These are phyloP conservation scores for Ceryle rudis DNA, from an alignment of 2,797 vertebrate genomes.

Conservation along the genomic window DNA sequence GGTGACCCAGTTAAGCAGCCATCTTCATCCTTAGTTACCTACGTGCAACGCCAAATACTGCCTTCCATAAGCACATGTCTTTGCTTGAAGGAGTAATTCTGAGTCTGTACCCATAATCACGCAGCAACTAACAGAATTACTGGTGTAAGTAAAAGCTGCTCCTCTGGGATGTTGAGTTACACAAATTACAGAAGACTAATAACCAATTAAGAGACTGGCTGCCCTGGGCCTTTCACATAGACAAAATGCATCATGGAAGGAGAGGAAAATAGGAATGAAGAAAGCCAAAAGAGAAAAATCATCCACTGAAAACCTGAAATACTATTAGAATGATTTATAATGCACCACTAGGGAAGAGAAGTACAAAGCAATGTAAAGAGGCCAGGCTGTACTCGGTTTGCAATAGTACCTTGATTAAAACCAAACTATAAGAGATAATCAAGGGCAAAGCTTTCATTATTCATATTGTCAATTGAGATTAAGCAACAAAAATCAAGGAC, in stretches of 20 bases:
- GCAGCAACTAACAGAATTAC: not conserved
- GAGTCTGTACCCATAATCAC: accelerated
- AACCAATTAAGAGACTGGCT: conserved; percentile 9
- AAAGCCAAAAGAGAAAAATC: conserved; percentile 8
- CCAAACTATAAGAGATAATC: conserved; percentile 9
- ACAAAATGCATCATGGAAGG: not conserved
- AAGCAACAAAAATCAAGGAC: conserved; percentile 35
- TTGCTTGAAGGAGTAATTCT: not conserved
- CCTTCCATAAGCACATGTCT: not conserved
- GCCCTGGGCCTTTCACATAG: not conserved
- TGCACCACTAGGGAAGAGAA: not conserved
- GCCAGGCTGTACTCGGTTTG: not conserved
- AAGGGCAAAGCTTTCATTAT: conserved; percentile 44
- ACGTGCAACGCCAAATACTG: not conserved
- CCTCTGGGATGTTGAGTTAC: not conserved
- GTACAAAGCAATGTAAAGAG: not conserved
- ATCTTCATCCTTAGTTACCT: not conserved
- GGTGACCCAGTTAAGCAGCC: not conserved
- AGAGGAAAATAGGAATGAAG: not conserved
- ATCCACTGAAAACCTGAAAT: not conserved
- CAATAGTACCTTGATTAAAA: conserved; percentile 40
- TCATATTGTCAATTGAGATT: not conserved
- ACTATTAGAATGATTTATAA: not conserved
- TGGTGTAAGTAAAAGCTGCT: not conserved
- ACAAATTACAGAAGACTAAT: not conserved